These are phyloP conservation scores for Dolichoris vasculosae DNA, from an alignment of 1,140 invertebrate species.

Conservation along the genomic window DNA sequence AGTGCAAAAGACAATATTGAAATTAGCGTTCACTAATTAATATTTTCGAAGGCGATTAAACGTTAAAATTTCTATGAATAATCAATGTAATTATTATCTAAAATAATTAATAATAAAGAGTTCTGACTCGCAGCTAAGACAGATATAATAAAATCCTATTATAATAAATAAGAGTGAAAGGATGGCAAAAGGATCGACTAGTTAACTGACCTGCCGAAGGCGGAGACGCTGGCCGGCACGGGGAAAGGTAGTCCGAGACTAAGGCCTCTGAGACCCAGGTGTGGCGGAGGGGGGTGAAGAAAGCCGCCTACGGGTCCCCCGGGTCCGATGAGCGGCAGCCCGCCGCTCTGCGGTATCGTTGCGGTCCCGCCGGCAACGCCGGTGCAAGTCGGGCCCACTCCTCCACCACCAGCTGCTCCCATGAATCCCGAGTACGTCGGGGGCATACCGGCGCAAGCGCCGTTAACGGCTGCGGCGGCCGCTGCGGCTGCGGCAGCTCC, in stretches of 20 bases:
- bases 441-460: conserved; percentile 64
- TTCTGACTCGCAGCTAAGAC: no score
- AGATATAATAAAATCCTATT: no score
- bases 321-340: conserved; percentile 66
- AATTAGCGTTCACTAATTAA: no score
- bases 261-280: conserved; percentile 70
- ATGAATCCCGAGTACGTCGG: conserved; percentile 64
- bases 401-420: conserved; percentile 46
- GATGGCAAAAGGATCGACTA: neutral
- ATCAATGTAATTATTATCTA: no score
- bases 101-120: no score
- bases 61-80: no score
- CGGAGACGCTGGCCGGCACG: conserved; percentile 72
- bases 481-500: conserved; percentile 55
- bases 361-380: conserved; percentile 10
- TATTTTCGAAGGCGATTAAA: no score
- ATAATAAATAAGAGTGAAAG: neutral
- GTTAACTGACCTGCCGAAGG: conserved; percentile 69
- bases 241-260: conserved; percentile 72
- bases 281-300: conserved; percentile 70
- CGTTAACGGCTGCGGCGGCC: conserved; percentile 46
- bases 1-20: no score
- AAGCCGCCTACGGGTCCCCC: conserved; percentile 60
- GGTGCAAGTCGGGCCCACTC: conserved; percentile 32
- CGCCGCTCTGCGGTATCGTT: conserved; percentile 44